Conservation (phyloP, 2,113 vertebrate genomes). For the Oreocharis arfaki region DNA sequence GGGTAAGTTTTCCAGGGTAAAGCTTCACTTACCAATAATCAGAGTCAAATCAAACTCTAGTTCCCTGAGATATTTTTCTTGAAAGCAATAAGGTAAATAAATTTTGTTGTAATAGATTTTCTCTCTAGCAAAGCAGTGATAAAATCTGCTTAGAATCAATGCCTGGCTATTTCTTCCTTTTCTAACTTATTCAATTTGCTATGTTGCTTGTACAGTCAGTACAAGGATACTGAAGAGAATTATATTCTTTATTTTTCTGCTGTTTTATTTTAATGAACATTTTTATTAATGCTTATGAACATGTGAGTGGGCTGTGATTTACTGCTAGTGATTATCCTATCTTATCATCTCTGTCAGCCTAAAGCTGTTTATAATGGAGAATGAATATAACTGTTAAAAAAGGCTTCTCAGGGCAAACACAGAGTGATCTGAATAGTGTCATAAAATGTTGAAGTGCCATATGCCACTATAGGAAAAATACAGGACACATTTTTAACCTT, state of each 20-base stretch:
- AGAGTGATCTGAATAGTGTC: not conserved
- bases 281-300: not conserved
- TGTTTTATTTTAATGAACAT: not conserved
- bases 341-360: not conserved
- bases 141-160: not conserved
- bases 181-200: not conserved
- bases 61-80: not conserved
- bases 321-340: not conserved
- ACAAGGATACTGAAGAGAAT: not conserved
- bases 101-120: not conserved
- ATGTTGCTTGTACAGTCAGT: not conserved
- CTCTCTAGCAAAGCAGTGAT: not conserved
- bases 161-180: not conserved
- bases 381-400: not conserved
- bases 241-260: not conserved
- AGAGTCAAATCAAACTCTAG: not conserved
- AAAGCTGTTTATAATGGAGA: not conserved
- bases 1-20: conserved; percentile 70
- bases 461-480: not conserved
- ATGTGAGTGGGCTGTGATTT: not conserved
- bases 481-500: not conserved
- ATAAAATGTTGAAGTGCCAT: not conserved
- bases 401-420: not conserved
- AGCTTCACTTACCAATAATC: not conserved
- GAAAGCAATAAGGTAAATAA: not conserved